Percentiles rank a stretch among this genome's conserved stretches.
These are phyloP conservation scores for Caloenas nicobarica DNA, from an alignment of 2,113 vertebrate species.

Conservation along the genomic window DNA sequence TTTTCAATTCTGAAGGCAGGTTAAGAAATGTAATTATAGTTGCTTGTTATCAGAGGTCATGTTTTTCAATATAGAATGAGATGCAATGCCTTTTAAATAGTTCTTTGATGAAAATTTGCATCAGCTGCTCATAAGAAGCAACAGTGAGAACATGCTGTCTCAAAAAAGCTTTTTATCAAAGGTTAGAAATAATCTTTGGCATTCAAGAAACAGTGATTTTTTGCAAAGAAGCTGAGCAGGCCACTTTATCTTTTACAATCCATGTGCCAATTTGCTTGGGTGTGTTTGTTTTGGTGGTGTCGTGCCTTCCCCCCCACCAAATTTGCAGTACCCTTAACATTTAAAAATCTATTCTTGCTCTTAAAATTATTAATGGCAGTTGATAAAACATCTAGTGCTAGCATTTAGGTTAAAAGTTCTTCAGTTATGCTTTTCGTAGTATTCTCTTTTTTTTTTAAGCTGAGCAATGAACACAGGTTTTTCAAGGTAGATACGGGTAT, in stretches of 20 bases:
- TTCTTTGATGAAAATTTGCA: slow-evolving; percentile 26
- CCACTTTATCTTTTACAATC: neutral
- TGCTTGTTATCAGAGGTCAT: slow-evolving; percentile 45
- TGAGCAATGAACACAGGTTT: accelerated
- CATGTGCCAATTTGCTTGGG: neutral
- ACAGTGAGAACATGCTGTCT: neutral
- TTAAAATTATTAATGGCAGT: neutral
- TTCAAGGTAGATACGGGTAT: neutral
- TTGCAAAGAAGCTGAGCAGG: neutral
- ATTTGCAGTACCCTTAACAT: neutral
- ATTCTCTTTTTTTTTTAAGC: neutral
- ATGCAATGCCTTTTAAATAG: neutral
- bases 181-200: slow-evolving; percentile 6
- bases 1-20: slow-evolving; percentile 12
- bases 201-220: neutral
- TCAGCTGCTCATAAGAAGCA: slow-evolving; percentile 4
- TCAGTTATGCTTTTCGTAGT: neutral
- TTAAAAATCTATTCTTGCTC: neutral
- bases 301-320: neutral
- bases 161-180: neutral
- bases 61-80: neutral
- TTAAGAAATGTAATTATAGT: slow-evolving; percentile 23
- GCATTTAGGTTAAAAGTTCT: neutral
- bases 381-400: neutral
- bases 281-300: neutral